Conservation (phyloP, 2,888 invertebrate species). For the Clunio marinus region DNA sequence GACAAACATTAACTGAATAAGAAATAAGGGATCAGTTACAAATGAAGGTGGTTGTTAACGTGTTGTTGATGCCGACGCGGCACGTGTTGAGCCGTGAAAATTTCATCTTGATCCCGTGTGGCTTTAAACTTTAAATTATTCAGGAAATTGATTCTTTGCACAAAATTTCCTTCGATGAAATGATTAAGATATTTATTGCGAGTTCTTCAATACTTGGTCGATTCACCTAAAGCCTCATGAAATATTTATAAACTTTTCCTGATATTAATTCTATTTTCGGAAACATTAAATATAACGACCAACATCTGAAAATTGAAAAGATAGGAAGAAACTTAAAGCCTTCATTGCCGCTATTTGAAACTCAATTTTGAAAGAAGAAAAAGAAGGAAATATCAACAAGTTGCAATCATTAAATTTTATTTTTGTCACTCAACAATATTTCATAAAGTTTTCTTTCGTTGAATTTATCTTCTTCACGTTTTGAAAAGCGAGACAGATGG, state of each 20-base stretch:
- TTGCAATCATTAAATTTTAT: too few relatives aligned
- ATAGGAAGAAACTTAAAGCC: background rate
- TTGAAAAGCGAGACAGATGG: too few relatives aligned
- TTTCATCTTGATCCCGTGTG: background rate
- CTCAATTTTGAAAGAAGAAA: background rate
- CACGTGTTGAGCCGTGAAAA: constrained; percentile 2
- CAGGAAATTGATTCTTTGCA: too few relatives aligned
- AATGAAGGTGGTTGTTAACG: background rate
- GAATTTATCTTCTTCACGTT: too few relatives aligned
- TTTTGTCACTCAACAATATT: too few relatives aligned
- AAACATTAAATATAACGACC: background rate
- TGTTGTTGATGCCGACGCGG: background rate
- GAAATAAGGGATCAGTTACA: background rate
- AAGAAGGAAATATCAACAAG: too few relatives aligned
- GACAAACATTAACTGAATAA: background rate
- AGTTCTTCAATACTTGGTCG: background rate
- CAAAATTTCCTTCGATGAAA: too few relatives aligned
- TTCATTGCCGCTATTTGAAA: background rate
- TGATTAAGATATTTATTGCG: too few relatives aligned
- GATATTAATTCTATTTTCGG: constrained; percentile 4
- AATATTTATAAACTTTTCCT: constrained; percentile 6
- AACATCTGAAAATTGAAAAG: background rate
- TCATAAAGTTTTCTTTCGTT: too few relatives aligned
- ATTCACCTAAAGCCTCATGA: background rate
- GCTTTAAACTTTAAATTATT: background rate